Conservation (phyloP, 1,140 invertebrate species). For the Psilanteris sp. region DNA sequence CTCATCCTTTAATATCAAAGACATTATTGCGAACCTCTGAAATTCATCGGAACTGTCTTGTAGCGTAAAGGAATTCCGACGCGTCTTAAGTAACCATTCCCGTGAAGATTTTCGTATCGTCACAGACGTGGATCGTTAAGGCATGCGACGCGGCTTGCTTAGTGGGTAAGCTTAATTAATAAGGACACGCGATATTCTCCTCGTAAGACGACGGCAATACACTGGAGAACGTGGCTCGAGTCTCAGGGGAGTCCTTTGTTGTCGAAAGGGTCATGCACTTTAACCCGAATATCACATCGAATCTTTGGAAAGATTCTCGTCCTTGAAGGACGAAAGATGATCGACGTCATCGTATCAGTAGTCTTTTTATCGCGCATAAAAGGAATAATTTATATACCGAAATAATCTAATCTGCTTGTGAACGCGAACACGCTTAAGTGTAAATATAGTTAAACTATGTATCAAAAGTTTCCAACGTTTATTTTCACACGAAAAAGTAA, state of each 20-base stretch:
- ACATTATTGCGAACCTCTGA: constrained; percentile 9
- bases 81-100: constrained; percentile 52
- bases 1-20: no score
- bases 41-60: constrained; percentile 11
- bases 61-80: constrained; percentile 51
- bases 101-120: constrained; percentile 55
- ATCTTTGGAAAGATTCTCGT: constrained; percentile 53
- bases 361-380: no score
- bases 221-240: constrained; percentile 70
- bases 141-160: constrained; percentile 76
- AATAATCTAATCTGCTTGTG: no score
- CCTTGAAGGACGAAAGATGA: constrained; percentile 35
- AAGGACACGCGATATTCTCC: constrained; percentile 80
- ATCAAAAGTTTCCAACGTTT: no score
- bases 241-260: constrained; percentile 78
- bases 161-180: constrained; percentile 79
- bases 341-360: constrained; percentile 49
- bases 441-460: no score
- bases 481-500: no score
- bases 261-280: constrained; percentile 77
- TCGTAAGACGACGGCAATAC: constrained; percentile 70
- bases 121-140: constrained; percentile 73
- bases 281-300: constrained; percentile 66
- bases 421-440: no score
- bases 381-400: no score